A percentile compares a stretch with the other conserved stretches of the same genome.
phyloP scores from a whole-genome alignment of 2,113 vertebrate genomes.

The Rutilus rutilus region DNA sequence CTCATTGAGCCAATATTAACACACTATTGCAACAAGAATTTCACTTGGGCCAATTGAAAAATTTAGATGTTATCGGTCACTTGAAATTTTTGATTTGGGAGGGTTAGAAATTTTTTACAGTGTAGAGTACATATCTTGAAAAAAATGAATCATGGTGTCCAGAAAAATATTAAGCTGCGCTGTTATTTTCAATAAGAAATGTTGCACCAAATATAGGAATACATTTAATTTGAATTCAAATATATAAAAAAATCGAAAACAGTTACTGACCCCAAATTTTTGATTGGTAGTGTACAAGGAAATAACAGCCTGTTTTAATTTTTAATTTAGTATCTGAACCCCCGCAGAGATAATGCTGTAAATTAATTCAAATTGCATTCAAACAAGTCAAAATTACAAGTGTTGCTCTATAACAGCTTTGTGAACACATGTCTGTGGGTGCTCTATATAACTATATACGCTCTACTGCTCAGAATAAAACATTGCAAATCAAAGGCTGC shows the following conservation, averaged over 20 bases:
- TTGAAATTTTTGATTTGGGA: too few species aligned
- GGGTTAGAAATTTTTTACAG: too few species aligned
- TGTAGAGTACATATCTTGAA: not conserved
- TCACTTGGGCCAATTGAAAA: too few species aligned
- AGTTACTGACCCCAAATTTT: not conserved
- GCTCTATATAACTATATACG: constrained; percentile 77
- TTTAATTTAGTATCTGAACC: not conserved
- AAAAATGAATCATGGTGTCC: not conserved
- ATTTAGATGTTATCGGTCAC: too few species aligned
- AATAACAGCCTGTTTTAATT: not conserved
- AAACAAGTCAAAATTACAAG: constrained; percentile 38
- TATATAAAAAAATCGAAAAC: not conserved
- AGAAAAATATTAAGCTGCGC: not conserved
- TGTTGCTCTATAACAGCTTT: not conserved
- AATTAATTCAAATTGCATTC: not conserved
- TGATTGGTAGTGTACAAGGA: not conserved
- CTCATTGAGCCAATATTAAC: too few species aligned
- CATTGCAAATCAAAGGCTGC: constrained; percentile 62
- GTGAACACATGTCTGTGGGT: constrained; percentile 65
- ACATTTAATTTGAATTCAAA: not conserved
- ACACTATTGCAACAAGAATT: too few species aligned
- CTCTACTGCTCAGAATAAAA: constrained; percentile 65
- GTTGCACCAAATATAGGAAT: not conserved
- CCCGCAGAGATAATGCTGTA: not conserved
- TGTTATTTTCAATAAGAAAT: not conserved